These are phyloP conservation scores for Petrolisthes manimaculis DNA, from an alignment of 2,888 invertebrate species.

Conservation along the genomic window DNA sequence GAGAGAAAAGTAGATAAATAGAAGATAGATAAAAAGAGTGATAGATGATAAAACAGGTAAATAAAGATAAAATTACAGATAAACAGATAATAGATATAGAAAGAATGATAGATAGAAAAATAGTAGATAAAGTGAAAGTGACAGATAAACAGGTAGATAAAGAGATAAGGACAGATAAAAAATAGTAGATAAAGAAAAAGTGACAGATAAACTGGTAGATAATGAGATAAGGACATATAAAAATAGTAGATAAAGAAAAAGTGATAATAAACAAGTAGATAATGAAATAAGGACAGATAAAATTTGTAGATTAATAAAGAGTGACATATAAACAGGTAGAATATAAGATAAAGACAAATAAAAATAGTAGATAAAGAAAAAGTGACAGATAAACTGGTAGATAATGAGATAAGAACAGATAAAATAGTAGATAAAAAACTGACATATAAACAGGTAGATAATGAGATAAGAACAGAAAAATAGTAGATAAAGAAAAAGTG, in stretches of 20 bases:
- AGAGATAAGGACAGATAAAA: no score
- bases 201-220: no score
- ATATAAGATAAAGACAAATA: slow-evolving; percentile 5
- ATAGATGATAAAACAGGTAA: no score
- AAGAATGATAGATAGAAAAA: no score
- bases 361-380: background rate
- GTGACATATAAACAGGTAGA: slow-evolving; percentile 5
- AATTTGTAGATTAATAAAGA: background rate
- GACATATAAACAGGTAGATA: slow-evolving; percentile 3
- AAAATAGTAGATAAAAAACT: background rate
- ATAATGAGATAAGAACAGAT: background rate
- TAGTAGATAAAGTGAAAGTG: no score
- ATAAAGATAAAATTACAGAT: no score
- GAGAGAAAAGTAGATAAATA: no score
- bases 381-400: background rate
- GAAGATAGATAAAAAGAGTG: no score
- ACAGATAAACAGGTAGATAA: no score
- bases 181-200: no score
- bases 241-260: background rate
- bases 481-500: slow-evolving; percentile 23
- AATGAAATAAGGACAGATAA: slow-evolving; percentile 2
- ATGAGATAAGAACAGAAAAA: slow-evolving; percentile 7
- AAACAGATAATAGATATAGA: no score
- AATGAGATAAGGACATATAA: background rate
- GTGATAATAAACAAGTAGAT: no score